phyloP scores from a whole-genome alignment of 92 coral and sea anemone genomes.

The Phenganax subtilis region DNA sequence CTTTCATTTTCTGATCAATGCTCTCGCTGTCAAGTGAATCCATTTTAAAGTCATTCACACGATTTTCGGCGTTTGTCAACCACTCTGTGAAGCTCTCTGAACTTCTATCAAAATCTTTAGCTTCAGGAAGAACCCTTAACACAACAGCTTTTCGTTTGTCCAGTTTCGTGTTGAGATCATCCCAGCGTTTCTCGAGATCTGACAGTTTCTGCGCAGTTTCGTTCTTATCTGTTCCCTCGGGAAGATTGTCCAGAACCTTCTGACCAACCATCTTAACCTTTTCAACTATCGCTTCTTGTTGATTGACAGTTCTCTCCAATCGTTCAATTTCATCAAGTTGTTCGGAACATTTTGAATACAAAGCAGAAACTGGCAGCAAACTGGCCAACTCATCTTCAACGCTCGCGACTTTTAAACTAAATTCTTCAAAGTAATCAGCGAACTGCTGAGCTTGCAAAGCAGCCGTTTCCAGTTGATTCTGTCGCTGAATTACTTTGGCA shows the following conservation, averaged over 20 bases:
- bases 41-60: slow-evolving; percentile 52
- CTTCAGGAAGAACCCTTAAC: slow-evolving; percentile 63
- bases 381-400: slow-evolving; percentile 72
- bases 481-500: slow-evolving; percentile 85
- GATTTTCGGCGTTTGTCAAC: slow-evolving; percentile 68
- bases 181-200: slow-evolving; percentile 80
- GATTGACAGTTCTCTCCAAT: slow-evolving; percentile 57
- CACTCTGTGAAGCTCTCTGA: slow-evolving; percentile 62
- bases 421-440: slow-evolving; percentile 81
- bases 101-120: slow-evolving; percentile 59
- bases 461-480: slow-evolving; percentile 76
- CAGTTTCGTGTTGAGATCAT: slow-evolving; percentile 58
- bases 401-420: slow-evolving; percentile 63
- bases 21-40: slow-evolving; percentile 59
- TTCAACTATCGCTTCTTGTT: slow-evolving; percentile 79
- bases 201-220: slow-evolving; percentile 63
- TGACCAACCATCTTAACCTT: slow-evolving; percentile 77
- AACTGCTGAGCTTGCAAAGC: slow-evolving; percentile 89
- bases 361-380: slow-evolving; percentile 74
- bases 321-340: slow-evolving; percentile 81
- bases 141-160: slow-evolving; percentile 53
- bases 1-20: slow-evolving; percentile 62
- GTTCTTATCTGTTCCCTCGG: slow-evolving; percentile 68
- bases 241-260: slow-evolving; percentile 62
- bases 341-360: slow-evolving; percentile 65